Conservation (phyloP, 2,113 vertebrate species). For the Lagopus leucura region DNA sequence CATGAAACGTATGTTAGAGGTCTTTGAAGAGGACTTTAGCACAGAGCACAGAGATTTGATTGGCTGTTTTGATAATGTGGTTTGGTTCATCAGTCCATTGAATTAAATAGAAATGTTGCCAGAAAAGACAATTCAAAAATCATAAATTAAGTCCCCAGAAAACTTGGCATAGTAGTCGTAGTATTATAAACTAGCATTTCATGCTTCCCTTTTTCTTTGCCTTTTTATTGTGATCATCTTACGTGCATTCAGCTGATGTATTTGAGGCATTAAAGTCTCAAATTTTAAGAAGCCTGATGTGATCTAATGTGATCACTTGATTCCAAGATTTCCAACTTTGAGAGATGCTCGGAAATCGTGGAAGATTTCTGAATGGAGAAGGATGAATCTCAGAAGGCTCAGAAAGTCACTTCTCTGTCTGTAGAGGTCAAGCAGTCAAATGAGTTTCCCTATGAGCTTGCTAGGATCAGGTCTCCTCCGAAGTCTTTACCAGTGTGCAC, state of each 20-base stretch:
- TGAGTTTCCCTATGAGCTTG: background rate
- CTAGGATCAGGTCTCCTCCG: background rate
- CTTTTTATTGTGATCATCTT: background rate
- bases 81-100: background rate
- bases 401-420: background rate
- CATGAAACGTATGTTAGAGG: background rate
- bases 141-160: background rate
- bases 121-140: constrained; percentile 3
- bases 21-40: constrained; percentile 27
- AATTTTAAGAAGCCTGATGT: background rate
- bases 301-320: background rate
- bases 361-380: background rate
- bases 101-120: background rate
- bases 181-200: background rate
- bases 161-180: background rate
- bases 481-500: background rate
- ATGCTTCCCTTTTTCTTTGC: background rate
- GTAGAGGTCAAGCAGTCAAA: background rate
- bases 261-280: background rate
- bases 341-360: background rate
- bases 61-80: background rate
- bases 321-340: background rate
- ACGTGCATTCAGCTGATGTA: background rate
- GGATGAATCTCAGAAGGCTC: background rate
- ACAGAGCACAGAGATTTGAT: background rate